Conservation (phyloP, 2,888 invertebrate genomes). For the Vanessa cardui region DNA sequence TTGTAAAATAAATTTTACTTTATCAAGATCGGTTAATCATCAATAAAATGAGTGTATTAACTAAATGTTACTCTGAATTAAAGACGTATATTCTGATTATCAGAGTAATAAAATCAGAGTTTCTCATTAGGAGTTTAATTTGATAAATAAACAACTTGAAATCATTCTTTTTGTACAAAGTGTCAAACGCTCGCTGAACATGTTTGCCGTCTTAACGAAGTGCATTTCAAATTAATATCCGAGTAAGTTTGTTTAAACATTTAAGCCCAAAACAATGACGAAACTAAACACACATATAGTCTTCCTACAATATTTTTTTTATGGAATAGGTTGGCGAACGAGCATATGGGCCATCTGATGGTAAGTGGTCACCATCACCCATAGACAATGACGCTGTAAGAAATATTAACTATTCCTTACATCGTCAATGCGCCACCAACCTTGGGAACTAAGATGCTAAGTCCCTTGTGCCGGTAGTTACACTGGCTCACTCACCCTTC, state of each 20-base stretch:
- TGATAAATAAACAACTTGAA: conserved; percentile 28
- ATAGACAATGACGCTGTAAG: too few relatives aligned
- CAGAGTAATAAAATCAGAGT: conserved; percentile 2
- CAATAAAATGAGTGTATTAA: neutral
- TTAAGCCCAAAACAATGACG: neutral
- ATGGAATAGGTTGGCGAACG: too few relatives aligned
- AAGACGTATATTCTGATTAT: neutral
- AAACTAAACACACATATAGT: too few relatives aligned
- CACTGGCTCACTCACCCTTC: too few relatives aligned
- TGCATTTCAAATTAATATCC: conserved; percentile 20
- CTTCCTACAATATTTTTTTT: too few relatives aligned
- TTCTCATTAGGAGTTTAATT: conserved; percentile 12
- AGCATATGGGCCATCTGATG: too few relatives aligned
- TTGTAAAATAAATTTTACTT: neutral
- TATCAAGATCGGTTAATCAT: neutral
- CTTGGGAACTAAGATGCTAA: too few relatives aligned
- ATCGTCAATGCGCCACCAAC: too few relatives aligned
- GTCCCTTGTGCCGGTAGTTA: too few relatives aligned
- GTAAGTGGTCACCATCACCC: too few relatives aligned
- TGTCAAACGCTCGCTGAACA: conserved; percentile 29
- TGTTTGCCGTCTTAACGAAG: conserved; percentile 37
- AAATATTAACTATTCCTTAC: too few relatives aligned
- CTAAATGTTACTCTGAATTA: neutral
- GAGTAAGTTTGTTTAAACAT: conserved; percentile 19
- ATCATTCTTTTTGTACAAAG: conserved; percentile 23